A percentile compares a stretch with the other conserved stretches of the same genome.
phyloP scores from a whole-genome alignment of 2,888 invertebrate genomes.

The Lucinisca nassula region DNA sequence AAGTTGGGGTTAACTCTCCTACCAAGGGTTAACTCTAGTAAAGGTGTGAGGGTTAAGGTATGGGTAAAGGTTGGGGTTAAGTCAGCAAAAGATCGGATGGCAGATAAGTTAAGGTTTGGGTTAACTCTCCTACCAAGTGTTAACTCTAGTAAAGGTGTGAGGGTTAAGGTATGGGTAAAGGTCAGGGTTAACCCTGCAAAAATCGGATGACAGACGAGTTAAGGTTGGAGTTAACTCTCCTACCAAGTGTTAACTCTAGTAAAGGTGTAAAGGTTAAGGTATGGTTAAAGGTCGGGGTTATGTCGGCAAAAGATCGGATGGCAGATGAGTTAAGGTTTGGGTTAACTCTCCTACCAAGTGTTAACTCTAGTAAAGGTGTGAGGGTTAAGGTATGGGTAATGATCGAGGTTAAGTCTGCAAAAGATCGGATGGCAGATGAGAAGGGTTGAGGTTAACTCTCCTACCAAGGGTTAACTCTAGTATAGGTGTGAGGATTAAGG shows the following conservation, averaged over 20 bases:
- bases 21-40: no score
- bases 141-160: background rate
- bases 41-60: no score
- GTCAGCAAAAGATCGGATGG: no score
- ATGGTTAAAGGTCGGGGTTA: background rate
- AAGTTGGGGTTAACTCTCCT: no score
- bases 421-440: no score
- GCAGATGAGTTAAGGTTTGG: background rate
- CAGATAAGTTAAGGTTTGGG: no score
- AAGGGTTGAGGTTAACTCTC: background rate
- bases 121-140: no score
- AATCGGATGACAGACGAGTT: background rate
- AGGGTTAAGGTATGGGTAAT: background rate
- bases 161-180: background rate
- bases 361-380: background rate
- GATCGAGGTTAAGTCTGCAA: background rate
- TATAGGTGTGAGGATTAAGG: background rate
- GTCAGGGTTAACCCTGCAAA: background rate
- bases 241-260: background rate
- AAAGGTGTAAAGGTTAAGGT: background rate
- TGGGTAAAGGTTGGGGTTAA: no score
- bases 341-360: background rate
- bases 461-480: background rate
- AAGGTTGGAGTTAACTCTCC: background rate
- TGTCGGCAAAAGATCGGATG: background rate